These are phyloP conservation scores for Pteronotus mesoamericanus DNA, from an alignment of 2,797 vertebrate species.

Conservation along the genomic window DNA sequence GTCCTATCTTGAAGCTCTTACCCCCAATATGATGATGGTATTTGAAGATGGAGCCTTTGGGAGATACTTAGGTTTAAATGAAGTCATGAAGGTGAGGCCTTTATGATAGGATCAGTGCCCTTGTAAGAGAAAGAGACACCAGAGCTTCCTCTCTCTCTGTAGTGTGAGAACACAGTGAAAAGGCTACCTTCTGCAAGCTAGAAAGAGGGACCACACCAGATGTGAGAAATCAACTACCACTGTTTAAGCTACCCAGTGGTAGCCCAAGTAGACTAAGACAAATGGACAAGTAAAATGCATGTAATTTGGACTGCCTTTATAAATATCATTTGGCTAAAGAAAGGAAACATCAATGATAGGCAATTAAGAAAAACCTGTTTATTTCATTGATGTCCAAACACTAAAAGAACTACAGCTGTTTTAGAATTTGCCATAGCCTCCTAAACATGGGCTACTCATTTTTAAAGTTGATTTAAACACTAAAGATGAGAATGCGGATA, in stretches of 20 bases:
- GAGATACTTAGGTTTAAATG: not conserved
- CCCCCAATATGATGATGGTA: not conserved
- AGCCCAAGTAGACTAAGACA: not conserved
- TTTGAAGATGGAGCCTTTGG: not conserved
- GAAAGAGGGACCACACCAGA: not conserved
- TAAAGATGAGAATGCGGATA: not conserved
- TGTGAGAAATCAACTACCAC: not conserved
- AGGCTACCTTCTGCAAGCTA: not conserved
- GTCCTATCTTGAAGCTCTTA: not conserved
- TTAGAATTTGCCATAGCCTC: not conserved
- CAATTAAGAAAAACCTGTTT: slow-evolving; percentile 36
- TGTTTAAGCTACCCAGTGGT: not conserved
- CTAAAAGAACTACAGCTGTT: not conserved
- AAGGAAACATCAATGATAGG: slow-evolving; percentile 21
- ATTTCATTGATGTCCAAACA: slow-evolving; percentile 3
- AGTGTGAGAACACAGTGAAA: not conserved
- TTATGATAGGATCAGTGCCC: not conserved
- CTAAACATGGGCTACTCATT: not conserved
- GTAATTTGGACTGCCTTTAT: not conserved
- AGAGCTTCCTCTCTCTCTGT: not conserved
- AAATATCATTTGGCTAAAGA: slow-evolving; percentile 28
- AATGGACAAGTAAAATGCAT: not conserved
- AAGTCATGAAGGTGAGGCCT: not conserved
- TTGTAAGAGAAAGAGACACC: not conserved
- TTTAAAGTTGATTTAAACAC: slow-evolving; percentile 6